Evolutionary conservation across 1,140 invertebrate species (phyloP), one percentile per base, ranked within the genome.

Genomic region (Lethrus apterus): DNA sequence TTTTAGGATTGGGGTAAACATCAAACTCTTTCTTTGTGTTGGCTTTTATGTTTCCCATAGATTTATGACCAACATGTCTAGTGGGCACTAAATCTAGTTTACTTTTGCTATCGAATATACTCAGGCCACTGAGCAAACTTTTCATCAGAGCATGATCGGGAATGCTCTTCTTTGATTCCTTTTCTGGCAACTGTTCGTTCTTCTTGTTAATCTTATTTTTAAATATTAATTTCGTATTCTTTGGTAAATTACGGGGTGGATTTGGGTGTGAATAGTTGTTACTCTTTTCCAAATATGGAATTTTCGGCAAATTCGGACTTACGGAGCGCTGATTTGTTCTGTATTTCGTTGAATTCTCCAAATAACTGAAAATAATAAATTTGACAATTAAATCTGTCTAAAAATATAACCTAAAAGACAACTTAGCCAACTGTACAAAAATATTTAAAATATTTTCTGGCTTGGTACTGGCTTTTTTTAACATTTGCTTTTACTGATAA

Each of bases 81-180:
- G 5, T 26, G 23, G n/a, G 23, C 23, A 7, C n/a, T 26, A n/a
- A 26, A n/a, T 26, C 23, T n/a, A n/a, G 23, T 42, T 26, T 15
- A 2, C 17, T 15, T 4, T 42, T 24, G 11, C 29, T 29, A 9
- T 42, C 40, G 19, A 42, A 42, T 26, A 42, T 29, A 13, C 40
- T 42, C 8, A 42, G 9, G 4, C 40, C 40, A 29, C 40, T 42
- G 1, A 42, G 23, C 10, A 42, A 19, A 29, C 14, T 42, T 42
- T 29, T 42, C 40, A 42, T 42, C 14, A 42, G 18, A 9, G 40
- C 40, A 18, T 42, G 40, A 10, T 42, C 24, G 1, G 40, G 40
- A 14, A 42, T 42, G 23, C 40, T 42, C 17, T 29, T 42, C 15
- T 42, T 42, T 17, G 40, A 42, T 3, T 14, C 2, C 24, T n/a